Evolutionary conservation across 2,888 invertebrate genomes (phyloP).

Genomic region (Monochamus alternatus): DNA sequence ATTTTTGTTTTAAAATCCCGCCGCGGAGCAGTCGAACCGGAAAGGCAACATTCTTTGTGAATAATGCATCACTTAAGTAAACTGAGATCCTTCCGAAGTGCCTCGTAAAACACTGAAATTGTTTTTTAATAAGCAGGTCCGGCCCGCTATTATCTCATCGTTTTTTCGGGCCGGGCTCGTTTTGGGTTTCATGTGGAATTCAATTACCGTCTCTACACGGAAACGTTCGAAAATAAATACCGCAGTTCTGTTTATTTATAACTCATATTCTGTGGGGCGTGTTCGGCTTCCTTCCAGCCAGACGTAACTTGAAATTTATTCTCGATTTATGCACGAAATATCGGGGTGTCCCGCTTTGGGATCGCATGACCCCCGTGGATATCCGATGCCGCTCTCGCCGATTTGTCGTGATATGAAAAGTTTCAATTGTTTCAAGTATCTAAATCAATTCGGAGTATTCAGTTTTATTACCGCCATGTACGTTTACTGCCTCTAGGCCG

Average conservation of each 20-base stretch:
- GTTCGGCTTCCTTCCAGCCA: slow-evolving; percentile 39
- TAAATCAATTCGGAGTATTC: slow-evolving; percentile 24
- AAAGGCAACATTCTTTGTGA: slow-evolving; percentile 56
- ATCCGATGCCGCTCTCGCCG: slow-evolving; percentile 42
- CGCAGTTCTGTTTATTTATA: slow-evolving; percentile 55
- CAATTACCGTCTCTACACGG: slow-evolving; percentile 61
- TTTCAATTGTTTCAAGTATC: slow-evolving; percentile 49
- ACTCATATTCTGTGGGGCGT: slow-evolving; percentile 27
- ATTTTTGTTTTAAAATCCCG: slow-evolving; percentile 62
- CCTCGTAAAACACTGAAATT: slow-evolving; percentile 55
- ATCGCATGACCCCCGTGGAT: slow-evolving; percentile 56
- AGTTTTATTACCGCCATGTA: slow-evolving; percentile 4
- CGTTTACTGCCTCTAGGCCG: neutral
- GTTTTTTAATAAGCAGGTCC: slow-evolving; percentile 57
- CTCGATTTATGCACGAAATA: slow-evolving; percentile 60
- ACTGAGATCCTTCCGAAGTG: slow-evolving; percentile 57
- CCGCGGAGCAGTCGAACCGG: slow-evolving; percentile 62
- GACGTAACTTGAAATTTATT: slow-evolving; percentile 58
- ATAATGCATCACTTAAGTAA: slow-evolving; percentile 59
- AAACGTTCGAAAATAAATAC: slow-evolving; percentile 62
- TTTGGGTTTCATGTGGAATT: slow-evolving; percentile 58
- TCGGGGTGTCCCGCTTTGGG: slow-evolving; percentile 55
- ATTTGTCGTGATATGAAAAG: slow-evolving; percentile 48
- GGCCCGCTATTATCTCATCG: slow-evolving; percentile 60
- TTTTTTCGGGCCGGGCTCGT: slow-evolving; percentile 55